These are phyloP conservation scores for Tenebrio molitor DNA, from an alignment of 1,140 invertebrate species.

Conservation along the genomic window DNA sequence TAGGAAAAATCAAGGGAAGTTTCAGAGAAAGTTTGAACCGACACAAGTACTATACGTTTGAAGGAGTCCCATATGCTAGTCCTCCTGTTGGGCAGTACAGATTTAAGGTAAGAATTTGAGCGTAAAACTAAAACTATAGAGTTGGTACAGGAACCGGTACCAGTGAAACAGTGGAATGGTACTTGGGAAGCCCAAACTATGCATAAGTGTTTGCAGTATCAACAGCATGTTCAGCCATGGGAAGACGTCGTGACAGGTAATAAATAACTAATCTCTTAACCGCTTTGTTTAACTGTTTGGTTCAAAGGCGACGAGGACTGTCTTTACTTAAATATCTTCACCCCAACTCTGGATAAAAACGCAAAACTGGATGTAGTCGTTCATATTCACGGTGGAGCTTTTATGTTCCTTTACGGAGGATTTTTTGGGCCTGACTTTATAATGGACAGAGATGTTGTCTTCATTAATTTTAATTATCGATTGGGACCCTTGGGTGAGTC, in stretches of 20 bases:
- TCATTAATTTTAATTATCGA: slow-evolving; percentile 75
- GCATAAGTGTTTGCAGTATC: slow-evolving; percentile 47
- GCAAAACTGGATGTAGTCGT: slow-evolving; percentile 66
- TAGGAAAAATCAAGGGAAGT: neutral
- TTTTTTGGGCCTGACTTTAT: slow-evolving; percentile 69
- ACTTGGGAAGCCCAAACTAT: slow-evolving; percentile 26
- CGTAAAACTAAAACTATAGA: no score
- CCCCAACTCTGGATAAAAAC: slow-evolving; percentile 57
- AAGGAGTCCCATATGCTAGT: slow-evolving; percentile 71
- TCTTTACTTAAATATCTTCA: slow-evolving; percentile 68
- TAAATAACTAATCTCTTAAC: neutral
- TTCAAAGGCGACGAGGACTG: slow-evolving; percentile 68
- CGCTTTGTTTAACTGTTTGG: neutral
- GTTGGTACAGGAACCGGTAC: slow-evolving; percentile 5
- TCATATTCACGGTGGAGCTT: slow-evolving; percentile 73
- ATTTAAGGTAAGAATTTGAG: neutral
- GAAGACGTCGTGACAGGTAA: slow-evolving; percentile 53
- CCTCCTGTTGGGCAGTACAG: slow-evolving; percentile 66
- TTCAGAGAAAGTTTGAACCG: neutral
- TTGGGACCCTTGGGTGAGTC: slow-evolving; percentile 72
- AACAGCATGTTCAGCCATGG: slow-evolving; percentile 45
- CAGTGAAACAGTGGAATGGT: slow-evolving; percentile 40
- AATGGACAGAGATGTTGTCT: slow-evolving; percentile 72
- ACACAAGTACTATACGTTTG: slow-evolving; percentile 62
- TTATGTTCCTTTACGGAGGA: slow-evolving; percentile 65